These are phyloP conservation scores for Cabera pusaria DNA, from an alignment of 2,888 invertebrate species.

Conservation along the genomic window DNA sequence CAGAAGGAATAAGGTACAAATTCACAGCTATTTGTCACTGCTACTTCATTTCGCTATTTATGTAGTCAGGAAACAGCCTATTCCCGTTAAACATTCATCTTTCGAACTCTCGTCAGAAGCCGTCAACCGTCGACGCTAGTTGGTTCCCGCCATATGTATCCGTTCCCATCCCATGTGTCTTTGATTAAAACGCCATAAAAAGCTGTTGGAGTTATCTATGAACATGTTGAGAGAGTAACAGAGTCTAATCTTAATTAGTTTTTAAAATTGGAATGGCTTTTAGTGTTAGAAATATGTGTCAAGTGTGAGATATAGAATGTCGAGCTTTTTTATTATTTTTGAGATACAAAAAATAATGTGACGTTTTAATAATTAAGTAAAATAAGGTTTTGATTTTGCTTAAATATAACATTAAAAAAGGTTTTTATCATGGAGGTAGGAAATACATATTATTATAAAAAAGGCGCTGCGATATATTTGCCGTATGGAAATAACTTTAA, in stretches of 20 bases:
- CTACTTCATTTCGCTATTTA: conserved; percentile 4
- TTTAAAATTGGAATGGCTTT: conserved; percentile 11
- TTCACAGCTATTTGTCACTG: background rate
- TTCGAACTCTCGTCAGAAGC: conserved; percentile 20
- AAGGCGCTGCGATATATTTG: too few species aligned
- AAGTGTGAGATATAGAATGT: background rate
- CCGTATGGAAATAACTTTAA: too few species aligned
- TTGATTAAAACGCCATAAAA: conserved; percentile 29
- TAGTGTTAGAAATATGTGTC: too few species aligned
- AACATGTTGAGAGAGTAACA: conserved; percentile 18
- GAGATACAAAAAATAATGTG: too few species aligned
- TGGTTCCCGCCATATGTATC: conserved; percentile 21
- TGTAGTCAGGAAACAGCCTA: conserved; percentile 25
- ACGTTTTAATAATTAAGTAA: too few species aligned
- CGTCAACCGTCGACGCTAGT: conserved; percentile 9
- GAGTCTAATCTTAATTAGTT: conserved; percentile 20
- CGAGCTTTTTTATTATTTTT: too few species aligned
- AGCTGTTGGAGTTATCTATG: conserved; percentile 21
- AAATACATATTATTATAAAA: too few species aligned
- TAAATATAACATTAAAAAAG: too few species aligned
- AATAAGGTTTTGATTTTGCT: too few species aligned
- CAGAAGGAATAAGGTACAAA: conserved; percentile 6
- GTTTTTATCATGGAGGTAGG: too few species aligned
- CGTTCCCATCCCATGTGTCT: conserved; percentile 30
- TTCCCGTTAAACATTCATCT: conserved; percentile 28